Evolutionary conservation across 2,888 invertebrate species (phyloP).

Genomic region (Pogonocherus hispidulus): DNA sequence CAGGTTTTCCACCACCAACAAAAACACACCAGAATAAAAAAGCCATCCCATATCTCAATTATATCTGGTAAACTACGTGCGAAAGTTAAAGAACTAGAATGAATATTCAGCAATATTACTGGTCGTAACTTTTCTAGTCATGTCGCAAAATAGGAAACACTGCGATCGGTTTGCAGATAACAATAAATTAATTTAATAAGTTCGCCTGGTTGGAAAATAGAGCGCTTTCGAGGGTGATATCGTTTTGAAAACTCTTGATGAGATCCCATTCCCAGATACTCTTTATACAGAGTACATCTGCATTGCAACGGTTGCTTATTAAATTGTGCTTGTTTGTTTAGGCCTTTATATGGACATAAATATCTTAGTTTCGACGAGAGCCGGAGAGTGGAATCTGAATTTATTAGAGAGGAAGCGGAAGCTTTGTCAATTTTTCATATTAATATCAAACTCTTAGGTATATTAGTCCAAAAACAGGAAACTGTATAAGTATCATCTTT

Average conservation of each 20-base stretch:
- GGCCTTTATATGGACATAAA: not conserved
- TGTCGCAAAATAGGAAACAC: not conserved
- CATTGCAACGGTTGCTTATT: not conserved
- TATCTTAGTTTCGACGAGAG: no score
- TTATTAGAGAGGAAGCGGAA: no score
- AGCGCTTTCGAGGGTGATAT: slow-evolving; percentile 33
- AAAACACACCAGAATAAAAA: not conserved
- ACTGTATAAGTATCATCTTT: no score
- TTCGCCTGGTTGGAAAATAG: slow-evolving; percentile 4
- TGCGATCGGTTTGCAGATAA: slow-evolving; percentile 1
- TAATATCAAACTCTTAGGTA: no score
- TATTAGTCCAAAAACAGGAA: no score
- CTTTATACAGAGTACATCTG: not conserved
- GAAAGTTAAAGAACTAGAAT: not conserved
- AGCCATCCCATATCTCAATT: not conserved
- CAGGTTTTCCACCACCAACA: not conserved
- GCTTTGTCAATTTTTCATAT: no score
- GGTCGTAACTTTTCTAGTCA: not conserved
- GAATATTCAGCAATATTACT: not conserved
- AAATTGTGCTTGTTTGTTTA: not conserved
- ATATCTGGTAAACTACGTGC: not conserved
- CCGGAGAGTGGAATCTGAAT: no score
- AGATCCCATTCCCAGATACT: slow-evolving; percentile 47
- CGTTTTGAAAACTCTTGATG: slow-evolving; percentile 44
- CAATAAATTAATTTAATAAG: slow-evolving; percentile 15